phyloP scores from a whole-genome alignment of 1,140 invertebrate genomes.

The Reticulitermes speratus region DNA sequence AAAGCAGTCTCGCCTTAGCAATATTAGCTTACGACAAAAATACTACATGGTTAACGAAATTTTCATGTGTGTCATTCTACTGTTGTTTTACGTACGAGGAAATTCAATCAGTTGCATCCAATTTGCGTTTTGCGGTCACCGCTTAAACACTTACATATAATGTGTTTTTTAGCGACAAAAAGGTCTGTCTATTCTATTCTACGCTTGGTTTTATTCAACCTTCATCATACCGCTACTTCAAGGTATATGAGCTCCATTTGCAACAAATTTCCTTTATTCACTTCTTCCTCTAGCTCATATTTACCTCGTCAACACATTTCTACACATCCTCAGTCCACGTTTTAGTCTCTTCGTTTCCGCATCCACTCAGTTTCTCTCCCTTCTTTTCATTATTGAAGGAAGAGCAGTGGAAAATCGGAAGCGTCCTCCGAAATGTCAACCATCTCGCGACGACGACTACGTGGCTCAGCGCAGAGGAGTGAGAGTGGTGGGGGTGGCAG shows the following conservation, averaged over 20 bases:
- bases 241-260: neutral
- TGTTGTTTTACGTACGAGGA: no score
- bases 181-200: no score
- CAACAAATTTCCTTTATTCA: neutral
- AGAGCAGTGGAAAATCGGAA: slow-evolving; percentile 17
- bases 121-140: no score
- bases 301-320: slow-evolving; percentile 15
- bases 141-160: no score
- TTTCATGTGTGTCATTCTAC: no score
- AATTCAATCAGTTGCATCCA: no score
- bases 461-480: neutral
- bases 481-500: neutral
- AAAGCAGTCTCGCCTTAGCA: no score
- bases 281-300: neutral
- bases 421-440: slow-evolving; percentile 8
- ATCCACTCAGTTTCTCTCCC: neutral
- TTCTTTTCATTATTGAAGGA: slow-evolving; percentile 11
- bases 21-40: no score
- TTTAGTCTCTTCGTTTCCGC: neutral
- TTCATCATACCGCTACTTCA: no score
- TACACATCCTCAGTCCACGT: neutral
- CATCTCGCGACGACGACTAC: neutral
- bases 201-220: no score
- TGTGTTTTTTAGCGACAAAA: no score
- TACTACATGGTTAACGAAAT: no score